Base-by-base conservation (phyloP, 2,113 vertebrate genomes). In the Ahaetulla prasina region DNA sequence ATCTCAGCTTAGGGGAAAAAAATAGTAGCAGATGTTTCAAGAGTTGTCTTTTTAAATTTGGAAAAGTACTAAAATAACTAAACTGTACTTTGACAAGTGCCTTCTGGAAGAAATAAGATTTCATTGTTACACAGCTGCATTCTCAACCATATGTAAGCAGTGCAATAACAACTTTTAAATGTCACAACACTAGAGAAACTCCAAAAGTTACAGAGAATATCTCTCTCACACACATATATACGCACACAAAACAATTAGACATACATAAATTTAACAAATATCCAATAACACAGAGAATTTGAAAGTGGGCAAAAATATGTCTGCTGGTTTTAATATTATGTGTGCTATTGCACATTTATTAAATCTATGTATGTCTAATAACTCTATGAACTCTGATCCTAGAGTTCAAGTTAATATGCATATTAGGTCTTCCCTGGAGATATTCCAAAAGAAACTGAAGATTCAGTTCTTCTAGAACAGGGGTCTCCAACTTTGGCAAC, bases 31-130 rank as follows among this genome's bases (percentile, higher is more conserved):
- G 4, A 90, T 50, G 90, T 85, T 50, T 23, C 16, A 30, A 47
- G 47, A 35, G 27, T 23, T 68, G 74, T 86, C 91, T 27, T 89
- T 89, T 92, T 60, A 89, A 6, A 90, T 50, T 1, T 91, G 20
- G 8, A 92, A 94, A 92, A 47, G 45, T 90, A 47, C 47, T 84
- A 30, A 90, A n/a, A 0, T 90, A 20, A 14, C 87, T 94, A 96
- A 94, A 63, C 57, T 63, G 27, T 52, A 54, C 3, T 89, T 96
- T 96, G 45, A 74, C 93, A 95, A 92, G 90, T 92, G 11, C 84
- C 7, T 94, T 93, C 92, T 92, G 47, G 85, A 95, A 94, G 89
- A 93, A 80, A 84, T 85, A 47, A 16, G 35, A 25, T 93, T 94
- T 97, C 95, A 95, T 39, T 57, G 85, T 25, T 49, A 74, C 43